Conservation (phyloP, 2,797 vertebrate genomes). For the Eurystomus glaucurus region DNA sequence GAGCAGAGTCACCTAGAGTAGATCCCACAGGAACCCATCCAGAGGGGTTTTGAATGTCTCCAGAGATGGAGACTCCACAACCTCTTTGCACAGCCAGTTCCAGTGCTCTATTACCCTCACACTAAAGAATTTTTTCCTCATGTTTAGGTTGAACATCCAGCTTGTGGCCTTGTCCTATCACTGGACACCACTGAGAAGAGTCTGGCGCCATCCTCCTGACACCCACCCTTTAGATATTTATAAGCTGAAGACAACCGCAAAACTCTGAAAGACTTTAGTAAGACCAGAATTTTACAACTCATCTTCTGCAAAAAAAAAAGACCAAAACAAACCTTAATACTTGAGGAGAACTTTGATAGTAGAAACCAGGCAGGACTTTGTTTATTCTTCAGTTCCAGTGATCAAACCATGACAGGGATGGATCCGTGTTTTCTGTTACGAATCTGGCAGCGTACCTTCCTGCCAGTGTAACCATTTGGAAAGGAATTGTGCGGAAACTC, state of each 20-base stretch:
- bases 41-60: too few relatives aligned
- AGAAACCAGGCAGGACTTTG: background rate
- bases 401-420: conserved; percentile 3
- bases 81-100: too few relatives aligned
- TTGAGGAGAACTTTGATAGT: background rate
- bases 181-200: too few relatives aligned
- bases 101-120: too few relatives aligned
- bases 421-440: background rate
- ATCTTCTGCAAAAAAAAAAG: background rate
- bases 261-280: background rate
- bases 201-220: too few relatives aligned
- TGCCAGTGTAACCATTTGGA: background rate
- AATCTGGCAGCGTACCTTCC: background rate
- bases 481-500: background rate
- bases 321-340: background rate
- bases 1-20: too few relatives aligned
- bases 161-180: too few relatives aligned
- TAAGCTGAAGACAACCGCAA: background rate
- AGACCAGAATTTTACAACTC: background rate
- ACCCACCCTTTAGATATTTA: too few relatives aligned
- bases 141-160: too few relatives aligned
- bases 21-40: too few relatives aligned
- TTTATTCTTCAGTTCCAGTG: background rate
- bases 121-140: too few relatives aligned
- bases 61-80: too few relatives aligned